Base-by-base conservation (phyloP, 2,888 invertebrate genomes). In the Ormia ochracea region DNA sequence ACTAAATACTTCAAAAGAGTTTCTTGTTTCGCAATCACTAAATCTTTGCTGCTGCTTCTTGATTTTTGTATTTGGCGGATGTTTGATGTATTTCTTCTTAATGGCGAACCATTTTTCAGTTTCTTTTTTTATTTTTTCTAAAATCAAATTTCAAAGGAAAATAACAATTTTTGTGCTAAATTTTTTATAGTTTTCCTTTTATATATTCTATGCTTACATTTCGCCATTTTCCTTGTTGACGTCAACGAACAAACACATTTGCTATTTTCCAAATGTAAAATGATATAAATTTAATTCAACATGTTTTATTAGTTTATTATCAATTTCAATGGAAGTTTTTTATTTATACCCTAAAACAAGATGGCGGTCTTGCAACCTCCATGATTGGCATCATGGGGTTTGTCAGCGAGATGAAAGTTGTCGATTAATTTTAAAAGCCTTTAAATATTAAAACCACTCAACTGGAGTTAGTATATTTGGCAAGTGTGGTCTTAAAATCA, bases 21-120 rank as follows among this genome's bases (percentile, higher is more conserved):
- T 19, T 4, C 54, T 6, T 17, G 23, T 45, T 26, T 41, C 41
- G 41, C 7, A 41, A 41, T 41, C 17, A 17, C 17, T 41, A 3
- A 41, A 14, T 31, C 23, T 52, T 68, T 68, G 12, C 21, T 54
- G 43, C 5, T 41, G 28, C 21, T 48, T 69, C 10, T 21, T 21
- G 21, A 5, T 28, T 31, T 28, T 21, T 12, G 19, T 26, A 9
- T 63, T 61, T 75, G 66, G 23, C 65, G 75, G 58, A 52, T 66
- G 65, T 70, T 72, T 80, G 70, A 70, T 54, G 66, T 61, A 10
- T n/a, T 50, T 14, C 14, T 28, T 28, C 36, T 26, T 12, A 45
- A 19, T 66, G 38, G 4, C 72, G 45, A 23, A 65, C 21, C 23
- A 52, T 74, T 69, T 58, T 61, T 43, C 21, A 21, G 14, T n/a